phyloP scores from a whole-genome alignment of 1,140 invertebrate species.

The Teleopsis dalmanni region DNA sequence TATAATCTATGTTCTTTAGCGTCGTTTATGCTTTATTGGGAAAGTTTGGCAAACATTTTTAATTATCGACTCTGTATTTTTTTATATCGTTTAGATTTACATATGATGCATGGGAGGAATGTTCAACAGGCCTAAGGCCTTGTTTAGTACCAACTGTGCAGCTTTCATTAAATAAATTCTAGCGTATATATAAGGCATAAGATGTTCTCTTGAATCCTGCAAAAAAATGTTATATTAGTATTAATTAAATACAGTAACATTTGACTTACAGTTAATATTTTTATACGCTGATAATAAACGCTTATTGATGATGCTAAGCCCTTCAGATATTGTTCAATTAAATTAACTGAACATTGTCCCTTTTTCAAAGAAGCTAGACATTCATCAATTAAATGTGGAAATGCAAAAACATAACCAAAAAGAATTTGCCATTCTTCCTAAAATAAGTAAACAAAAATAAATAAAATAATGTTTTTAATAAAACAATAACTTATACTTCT shows the following conservation, averaged over 20 bases:
- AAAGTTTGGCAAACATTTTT: too few species aligned
- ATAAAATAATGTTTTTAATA: not conserved
- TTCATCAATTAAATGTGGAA: constrained; percentile 52
- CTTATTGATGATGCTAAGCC: constrained; percentile 58
- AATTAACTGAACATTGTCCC: constrained; percentile 50
- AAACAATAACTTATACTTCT: constrained; percentile 46
- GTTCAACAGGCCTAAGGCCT: constrained; percentile 53
- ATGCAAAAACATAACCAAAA: constrained; percentile 56
- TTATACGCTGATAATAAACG: constrained; percentile 60
- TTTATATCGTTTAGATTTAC: not conserved
- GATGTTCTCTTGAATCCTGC: constrained; percentile 47
- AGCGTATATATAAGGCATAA: constrained; percentile 56
- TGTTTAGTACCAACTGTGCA: constrained; percentile 55
- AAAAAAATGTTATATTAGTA: not conserved
- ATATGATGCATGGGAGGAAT: constrained; percentile 53
- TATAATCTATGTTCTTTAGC: too few species aligned
- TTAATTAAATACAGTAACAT: constrained; percentile 5
- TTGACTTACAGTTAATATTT: constrained; percentile 55
- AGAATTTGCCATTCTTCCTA: constrained; percentile 67
- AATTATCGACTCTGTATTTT: too few species aligned
- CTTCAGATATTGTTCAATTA: constrained; percentile 56
- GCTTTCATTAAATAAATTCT: constrained; percentile 59
- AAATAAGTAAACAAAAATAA: constrained; percentile 7
- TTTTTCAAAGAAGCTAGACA: constrained; percentile 46
- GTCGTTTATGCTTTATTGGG: too few species aligned